Percentiles rank a stretch among this genome's conserved stretches.
These are phyloP conservation scores for Trichosurus vulpecula DNA, from an alignment of 2,797 vertebrate species.

Conservation along the genomic window DNA sequence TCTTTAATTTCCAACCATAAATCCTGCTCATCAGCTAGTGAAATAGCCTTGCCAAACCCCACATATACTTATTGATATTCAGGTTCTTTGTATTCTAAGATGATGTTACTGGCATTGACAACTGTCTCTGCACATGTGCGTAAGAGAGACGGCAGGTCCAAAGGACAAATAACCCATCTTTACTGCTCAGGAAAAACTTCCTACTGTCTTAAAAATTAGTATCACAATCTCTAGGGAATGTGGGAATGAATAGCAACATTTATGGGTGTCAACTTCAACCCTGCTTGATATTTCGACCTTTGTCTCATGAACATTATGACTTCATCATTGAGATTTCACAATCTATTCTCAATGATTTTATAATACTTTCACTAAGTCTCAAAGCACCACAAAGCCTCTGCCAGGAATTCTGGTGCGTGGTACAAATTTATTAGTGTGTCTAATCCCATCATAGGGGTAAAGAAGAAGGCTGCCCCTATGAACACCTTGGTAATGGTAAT, in stretches of 20 bases:
- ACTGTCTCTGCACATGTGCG: not conserved
- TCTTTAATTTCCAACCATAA: slow-evolving; percentile 67
- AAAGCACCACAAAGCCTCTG: slow-evolving; percentile 26
- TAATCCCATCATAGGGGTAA: not conserved
- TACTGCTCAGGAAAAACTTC: not conserved
- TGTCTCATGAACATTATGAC: slow-evolving; percentile 66
- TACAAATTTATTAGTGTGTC: not conserved
- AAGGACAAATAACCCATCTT: not conserved
- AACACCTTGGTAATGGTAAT: not conserved
- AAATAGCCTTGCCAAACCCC: not conserved
- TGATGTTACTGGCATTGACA: not conserved
- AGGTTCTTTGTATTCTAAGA: not conserved
- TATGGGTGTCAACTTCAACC: not conserved
- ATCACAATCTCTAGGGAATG: slow-evolving; percentile 6
- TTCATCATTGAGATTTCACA: slow-evolving; percentile 61
- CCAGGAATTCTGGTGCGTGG: not conserved
- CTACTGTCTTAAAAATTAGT: slow-evolving; percentile 28
- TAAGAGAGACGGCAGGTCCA: not conserved
- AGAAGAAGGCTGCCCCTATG: not conserved
- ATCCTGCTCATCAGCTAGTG: slow-evolving; percentile 11
- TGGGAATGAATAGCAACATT: not conserved
- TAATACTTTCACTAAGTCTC: slow-evolving; percentile 42
- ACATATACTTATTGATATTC: not conserved
- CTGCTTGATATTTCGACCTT: slow-evolving; percentile 51
- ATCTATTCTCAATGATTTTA: slow-evolving; percentile 53